Percentiles rank a stretch among this genome's conserved stretches.
These are phyloP conservation scores for Macaria notata DNA, from an alignment of 2,888 invertebrate genomes.

Conservation along the genomic window DNA sequence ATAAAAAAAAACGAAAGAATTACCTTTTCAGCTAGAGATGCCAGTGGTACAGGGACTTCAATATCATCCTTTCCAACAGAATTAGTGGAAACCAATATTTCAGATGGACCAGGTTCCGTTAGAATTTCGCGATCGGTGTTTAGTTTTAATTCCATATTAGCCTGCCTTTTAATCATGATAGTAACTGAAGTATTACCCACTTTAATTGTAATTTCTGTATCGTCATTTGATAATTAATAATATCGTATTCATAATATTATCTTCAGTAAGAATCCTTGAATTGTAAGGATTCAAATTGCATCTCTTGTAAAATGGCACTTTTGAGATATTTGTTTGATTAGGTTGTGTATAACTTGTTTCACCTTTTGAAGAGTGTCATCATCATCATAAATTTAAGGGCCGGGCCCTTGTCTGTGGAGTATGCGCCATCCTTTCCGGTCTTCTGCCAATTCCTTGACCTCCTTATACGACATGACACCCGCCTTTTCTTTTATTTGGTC, in stretches of 20 bases:
- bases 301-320: slow-evolving; percentile 59
- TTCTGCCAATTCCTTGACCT: no score
- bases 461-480: no score
- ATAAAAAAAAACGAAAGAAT: neutral
- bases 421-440: no score
- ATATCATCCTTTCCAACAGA: slow-evolving; percentile 47
- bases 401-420: no score
- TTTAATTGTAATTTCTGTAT: slow-evolving; percentile 70
- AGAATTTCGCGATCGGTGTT: slow-evolving; percentile 63
- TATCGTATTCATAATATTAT: slow-evolving; percentile 27
- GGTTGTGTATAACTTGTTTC: no score
- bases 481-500: no score
- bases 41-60: slow-evolving; percentile 17
- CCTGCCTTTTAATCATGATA: slow-evolving; percentile 63
- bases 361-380: no score
- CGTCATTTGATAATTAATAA: slow-evolving; percentile 51
- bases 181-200: slow-evolving; percentile 63
- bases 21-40: slow-evolving; percentile 41
- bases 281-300: slow-evolving; percentile 39
- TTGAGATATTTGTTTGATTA: no score
- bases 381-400: no score
- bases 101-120: slow-evolving; percentile 54
- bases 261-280: slow-evolving; percentile 6
- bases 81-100: slow-evolving; percentile 58
- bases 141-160: slow-evolving; percentile 61